Percentiles rank a stretch among this genome's conserved stretches.
Evolutionary conservation across 2,797 vertebrate species (phyloP).

Genomic region (Cygnus olor): DNA sequence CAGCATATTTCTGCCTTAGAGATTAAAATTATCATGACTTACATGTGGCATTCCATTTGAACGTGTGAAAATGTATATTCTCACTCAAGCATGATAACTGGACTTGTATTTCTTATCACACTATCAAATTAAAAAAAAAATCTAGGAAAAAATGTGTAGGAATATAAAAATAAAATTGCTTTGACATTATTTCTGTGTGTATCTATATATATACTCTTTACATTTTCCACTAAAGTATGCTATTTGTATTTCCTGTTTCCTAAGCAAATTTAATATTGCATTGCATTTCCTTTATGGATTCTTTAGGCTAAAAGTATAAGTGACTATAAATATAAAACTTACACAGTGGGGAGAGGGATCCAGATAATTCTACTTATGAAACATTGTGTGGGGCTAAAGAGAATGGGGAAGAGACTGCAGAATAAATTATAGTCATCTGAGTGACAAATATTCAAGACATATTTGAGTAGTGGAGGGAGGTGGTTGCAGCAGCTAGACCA

Average conservation of each 20-base stretch:
- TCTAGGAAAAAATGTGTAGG: too few relatives aligned
- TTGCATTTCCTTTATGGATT: background rate
- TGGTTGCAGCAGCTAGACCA: background rate
- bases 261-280: background rate
- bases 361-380: background rate
- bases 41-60: fast-evolving
- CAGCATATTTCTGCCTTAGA: background rate
- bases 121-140: background rate
- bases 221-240: background rate
- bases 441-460: background rate
- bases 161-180: background rate
- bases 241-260: background rate
- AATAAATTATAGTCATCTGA: background rate
- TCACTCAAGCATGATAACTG: background rate
- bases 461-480: background rate
- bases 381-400: background rate
- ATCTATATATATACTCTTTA: background rate
- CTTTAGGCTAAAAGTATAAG: background rate
- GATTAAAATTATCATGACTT: background rate
- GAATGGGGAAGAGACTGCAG: background rate
- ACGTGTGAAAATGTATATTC: background rate
- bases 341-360: background rate
- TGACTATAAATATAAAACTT: background rate
- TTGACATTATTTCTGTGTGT: background rate
- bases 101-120: background rate